Evolutionary conservation across 1,140 invertebrate genomes (phyloP), one percentile per base, ranked within the genome.

Genomic region (Drosophila albomicans): DNA sequence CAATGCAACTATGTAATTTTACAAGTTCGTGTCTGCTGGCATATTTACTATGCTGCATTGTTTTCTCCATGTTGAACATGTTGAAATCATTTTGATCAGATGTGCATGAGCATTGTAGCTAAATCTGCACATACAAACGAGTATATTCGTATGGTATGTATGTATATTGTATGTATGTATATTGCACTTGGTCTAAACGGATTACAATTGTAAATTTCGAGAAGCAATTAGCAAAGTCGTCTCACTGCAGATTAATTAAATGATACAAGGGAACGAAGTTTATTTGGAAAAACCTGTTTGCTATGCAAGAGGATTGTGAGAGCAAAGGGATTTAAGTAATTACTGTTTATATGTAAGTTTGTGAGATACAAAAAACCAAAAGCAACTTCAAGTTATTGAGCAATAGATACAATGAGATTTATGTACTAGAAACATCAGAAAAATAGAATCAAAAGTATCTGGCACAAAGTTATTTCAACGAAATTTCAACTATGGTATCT

Each of bases 1-100:
- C 46, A 66, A 67, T 67, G 63, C 54, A 67, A 67, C 28, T 67
- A 59, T 58, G 56, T 67, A 72, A 72, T 73, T 73, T 64, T 35
- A 59, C 30, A 58, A 58, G 62, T 78, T 66, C 46, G 66, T 52
- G 69, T 56, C 66, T 61, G 54, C 64, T 64, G 28, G 63, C 28
- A 63, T 78, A 85, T 85, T 85, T 79, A 82, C 58, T 68, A 45
- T 72, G 57, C 54, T 51, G n/a, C 7, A 56, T 68, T 66, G 75
- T 74, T 57, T 63, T 41, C 15, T 41, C 13, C 28, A 48, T 68
- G 64, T 45, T 35, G 13, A 46, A 38, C 51, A 45, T 62, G 32
- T 59, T 78, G 65, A 49, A 69, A 65, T 76, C 57, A 28, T 20
- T 72, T 52, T 58, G 56, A 75, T 69, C 58, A 49, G 15, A 15